A percentile compares a stretch with the other conserved stretches of the same genome.
These are phyloP conservation scores for Spisula subtruncata DNA, from an alignment of 2,888 invertebrate species.

Conservation along the genomic window DNA sequence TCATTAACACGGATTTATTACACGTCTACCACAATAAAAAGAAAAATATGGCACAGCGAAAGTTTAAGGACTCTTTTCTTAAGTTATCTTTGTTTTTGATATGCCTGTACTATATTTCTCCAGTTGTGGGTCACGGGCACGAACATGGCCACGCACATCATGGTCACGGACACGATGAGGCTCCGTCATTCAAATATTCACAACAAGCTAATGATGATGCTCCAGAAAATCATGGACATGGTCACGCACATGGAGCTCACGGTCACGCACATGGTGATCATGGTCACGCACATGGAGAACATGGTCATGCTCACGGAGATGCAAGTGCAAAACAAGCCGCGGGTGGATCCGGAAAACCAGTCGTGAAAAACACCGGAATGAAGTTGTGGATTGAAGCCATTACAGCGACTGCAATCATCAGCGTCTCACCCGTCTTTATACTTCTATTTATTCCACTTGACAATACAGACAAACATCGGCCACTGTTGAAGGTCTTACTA, in stretches of 20 bases:
- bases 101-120: constrained; percentile 5
- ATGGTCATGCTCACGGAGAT: constrained; percentile 53
- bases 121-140: constrained; percentile 74
- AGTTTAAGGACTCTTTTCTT: neutral
- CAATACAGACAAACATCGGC: constrained; percentile 92
- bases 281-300: constrained; percentile 72
- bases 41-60: constrained; percentile 8
- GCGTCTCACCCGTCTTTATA: constrained; percentile 97
- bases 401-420: constrained; percentile 96
- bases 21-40: constrained; percentile 58
- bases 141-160: constrained; percentile 74
- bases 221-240: constrained; percentile 51
- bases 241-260: constrained; percentile 61
- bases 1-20: constrained; percentile 52
- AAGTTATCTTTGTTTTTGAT: constrained; percentile 4
- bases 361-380: constrained; percentile 86
- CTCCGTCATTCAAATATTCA: constrained; percentile 95
- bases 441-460: constrained; percentile 97
- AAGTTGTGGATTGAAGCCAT: constrained; percentile 94
- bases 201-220: constrained; percentile 90
- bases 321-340: constrained; percentile 88
- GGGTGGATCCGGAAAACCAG: constrained; percentile 65
- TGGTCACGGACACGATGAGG: constrained; percentile 87
- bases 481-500: constrained; percentile 93
- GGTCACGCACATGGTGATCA: constrained; percentile 70